These are phyloP conservation scores for Heteronetta atricapilla DNA, from an alignment of 2,113 vertebrate genomes.

Conservation along the genomic window DNA sequence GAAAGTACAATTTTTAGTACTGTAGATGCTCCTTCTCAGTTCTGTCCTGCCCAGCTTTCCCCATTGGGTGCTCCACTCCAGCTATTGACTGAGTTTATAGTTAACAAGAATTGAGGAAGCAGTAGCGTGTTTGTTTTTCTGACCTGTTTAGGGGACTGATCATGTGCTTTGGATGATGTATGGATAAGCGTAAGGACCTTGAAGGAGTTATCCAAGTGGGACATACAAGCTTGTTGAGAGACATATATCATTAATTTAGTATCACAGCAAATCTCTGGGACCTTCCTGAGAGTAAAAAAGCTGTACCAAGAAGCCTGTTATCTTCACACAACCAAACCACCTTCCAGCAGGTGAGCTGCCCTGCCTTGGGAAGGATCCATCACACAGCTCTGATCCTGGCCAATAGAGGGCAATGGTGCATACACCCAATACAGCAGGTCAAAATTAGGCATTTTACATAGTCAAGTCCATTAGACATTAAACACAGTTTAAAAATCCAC, in stretches of 20 bases:
- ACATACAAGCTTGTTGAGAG: neutral
- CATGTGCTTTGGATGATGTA: neutral
- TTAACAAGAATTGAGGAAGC: neutral
- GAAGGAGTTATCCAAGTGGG: neutral
- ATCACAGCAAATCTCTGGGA: neutral
- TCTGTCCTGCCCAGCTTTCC: neutral
- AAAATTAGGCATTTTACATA: neutral
- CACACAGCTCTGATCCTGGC: neutral
- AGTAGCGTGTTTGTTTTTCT: neutral
- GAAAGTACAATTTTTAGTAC: neutral
- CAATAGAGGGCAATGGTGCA: neutral
- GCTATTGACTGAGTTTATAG: neutral
- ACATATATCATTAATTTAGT: neutral
- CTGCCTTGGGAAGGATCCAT: neutral
- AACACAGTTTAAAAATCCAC: neutral
- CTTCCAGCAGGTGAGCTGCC: neutral
- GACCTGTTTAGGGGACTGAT: neutral
- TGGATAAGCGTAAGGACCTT: neutral
- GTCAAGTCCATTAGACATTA: neutral
- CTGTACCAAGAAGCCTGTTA: neutral
- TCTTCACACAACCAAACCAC: neutral
- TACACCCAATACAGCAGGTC: neutral
- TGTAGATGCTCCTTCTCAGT: neutral
- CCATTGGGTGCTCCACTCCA: rapidly evolving
- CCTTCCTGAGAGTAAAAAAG: rapidly evolving